Base-by-base conservation (phyloP, 2,113 vertebrate species). In the Pelodiscus sinensis region DNA sequence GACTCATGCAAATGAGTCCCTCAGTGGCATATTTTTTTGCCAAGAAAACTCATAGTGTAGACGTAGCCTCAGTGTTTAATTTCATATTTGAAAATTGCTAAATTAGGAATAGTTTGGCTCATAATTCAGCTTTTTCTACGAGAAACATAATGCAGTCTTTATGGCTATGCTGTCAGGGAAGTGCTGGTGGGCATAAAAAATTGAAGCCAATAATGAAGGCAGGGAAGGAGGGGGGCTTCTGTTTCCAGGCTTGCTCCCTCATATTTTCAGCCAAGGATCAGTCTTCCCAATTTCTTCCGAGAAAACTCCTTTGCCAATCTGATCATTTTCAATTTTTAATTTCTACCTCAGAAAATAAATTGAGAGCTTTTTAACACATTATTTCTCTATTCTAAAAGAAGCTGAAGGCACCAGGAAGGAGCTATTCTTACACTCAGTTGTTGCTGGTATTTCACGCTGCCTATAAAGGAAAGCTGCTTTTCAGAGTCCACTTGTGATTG, bases 281-380 rank as follows among this genome's bases (percentile, higher is more conserved):
- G 60, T 71, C 2, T 65, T 83, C 91, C 13, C 21, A 6, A 2
- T 52, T 19, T 89, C 11, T 38, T 75, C 85, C 24, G 68, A 52
- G 38, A 54, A 54, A 86, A 15, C 14, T 14, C 5, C 75, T n/a
- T 7, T 0, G 1, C 13, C 38, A n/a, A 4, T 60, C 25, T 62
- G 5, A 9, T 10, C 15, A 6, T 6, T 16, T 25, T 8, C 0
- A 0, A 6, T 2, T 65, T 51, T 75, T 0, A 0, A 79, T 27
- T 65, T 21, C 29, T 15, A 16, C 55, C 27, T 27, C 55, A 58
- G 24, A 38, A 81, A 31, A 12, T 57, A 38, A 35, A 38, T 19
- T 35, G n/a, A 58, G 54, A 38, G 38, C 35, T 10, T 22, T 57
- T 81, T 25, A 52, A 19, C 31, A 55, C 73, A 55, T 2, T 1